These are phyloP conservation scores for Stegophylla sp. DNA, from an alignment of 2,888 invertebrate genomes.

Conservation along the genomic window DNA sequence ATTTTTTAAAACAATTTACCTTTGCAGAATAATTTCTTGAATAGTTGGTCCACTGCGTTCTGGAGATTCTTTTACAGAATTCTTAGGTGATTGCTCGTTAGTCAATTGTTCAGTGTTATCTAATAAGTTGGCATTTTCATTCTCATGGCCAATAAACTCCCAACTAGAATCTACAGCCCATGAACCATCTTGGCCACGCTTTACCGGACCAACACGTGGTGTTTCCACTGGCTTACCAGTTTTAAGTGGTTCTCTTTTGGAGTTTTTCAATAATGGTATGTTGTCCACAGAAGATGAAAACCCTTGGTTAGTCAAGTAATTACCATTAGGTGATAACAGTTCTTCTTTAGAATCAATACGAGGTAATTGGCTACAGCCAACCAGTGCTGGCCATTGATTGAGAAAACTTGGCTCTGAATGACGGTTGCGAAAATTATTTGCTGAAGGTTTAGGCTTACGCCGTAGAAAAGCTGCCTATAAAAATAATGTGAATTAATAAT, in stretches of 20 bases:
- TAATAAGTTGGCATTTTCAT: conserved; percentile 37
- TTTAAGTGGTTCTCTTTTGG: conserved; percentile 64
- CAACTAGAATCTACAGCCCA: conserved; percentile 90
- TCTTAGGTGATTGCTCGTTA: neutral
- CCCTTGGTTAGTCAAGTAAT: conserved; percentile 59
- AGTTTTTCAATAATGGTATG: conserved; percentile 66
- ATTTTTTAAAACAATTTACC: conserved; percentile 36
- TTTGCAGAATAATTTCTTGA: conserved; percentile 60
- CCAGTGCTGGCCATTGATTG: conserved; percentile 64
- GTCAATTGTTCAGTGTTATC: conserved; percentile 28
- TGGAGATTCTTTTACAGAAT: conserved; percentile 32
- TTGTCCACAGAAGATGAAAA: conserved; percentile 77
- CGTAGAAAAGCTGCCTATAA: conserved; percentile 46
- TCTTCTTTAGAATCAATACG: conserved; percentile 65
- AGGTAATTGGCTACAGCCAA: conserved; percentile 64
- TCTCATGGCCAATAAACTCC: conserved; percentile 82
- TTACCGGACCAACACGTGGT: conserved; percentile 68
- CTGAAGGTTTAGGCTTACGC: conserved; percentile 39
- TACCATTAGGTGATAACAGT: conserved; percentile 58
- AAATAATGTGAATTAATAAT: neutral
- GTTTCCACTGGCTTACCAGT: conserved; percentile 78
- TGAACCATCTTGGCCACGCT: conserved; percentile 67
- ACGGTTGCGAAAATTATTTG: conserved; percentile 63
- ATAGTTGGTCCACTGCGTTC: conserved; percentile 51
- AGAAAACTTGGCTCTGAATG: conserved; percentile 67